Conservation (phyloP, 2,888 invertebrate genomes). For the Smittia aterrima region DNA sequence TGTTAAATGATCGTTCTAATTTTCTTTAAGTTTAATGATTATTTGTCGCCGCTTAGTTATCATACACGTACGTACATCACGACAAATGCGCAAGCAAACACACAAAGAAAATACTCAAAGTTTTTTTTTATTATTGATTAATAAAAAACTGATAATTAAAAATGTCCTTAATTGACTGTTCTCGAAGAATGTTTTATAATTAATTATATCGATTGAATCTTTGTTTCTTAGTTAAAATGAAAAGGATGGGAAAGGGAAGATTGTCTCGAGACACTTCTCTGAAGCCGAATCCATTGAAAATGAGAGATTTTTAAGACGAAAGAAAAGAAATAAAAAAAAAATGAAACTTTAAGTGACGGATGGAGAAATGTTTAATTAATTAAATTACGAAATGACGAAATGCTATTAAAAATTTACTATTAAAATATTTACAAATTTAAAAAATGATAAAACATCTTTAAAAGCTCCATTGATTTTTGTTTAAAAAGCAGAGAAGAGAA, state of each 20-base stretch:
- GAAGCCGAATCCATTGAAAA: background rate
- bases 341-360: too few relatives aligned
- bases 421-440: constrained; percentile 29
- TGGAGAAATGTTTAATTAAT: constrained; percentile 29
- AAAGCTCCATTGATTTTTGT: constrained; percentile 29
- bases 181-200: constrained; percentile 1
- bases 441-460: constrained; percentile 3
- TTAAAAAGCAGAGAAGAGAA: constrained; percentile 12
- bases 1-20: background rate
- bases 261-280: background rate
- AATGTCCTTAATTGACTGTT: constrained; percentile 18
- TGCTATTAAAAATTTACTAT: constrained; percentile 38
- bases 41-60: too few relatives aligned
- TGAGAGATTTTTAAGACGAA: constrained; percentile 35
- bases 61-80: too few relatives aligned
- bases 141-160: background rate
- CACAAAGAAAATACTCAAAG: too few relatives aligned
- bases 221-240: constrained; percentile 11
- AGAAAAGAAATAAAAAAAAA: background rate
- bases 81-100: too few relatives aligned
- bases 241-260: background rate
- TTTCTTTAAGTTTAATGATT: too few relatives aligned
- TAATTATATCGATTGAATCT: constrained; percentile 11
- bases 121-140: too few relatives aligned
- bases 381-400: background rate